Evolutionary conservation across 2,888 invertebrate species (phyloP), one percentile per base, ranked within the genome.

Genomic region (Altica lythri): DNA sequence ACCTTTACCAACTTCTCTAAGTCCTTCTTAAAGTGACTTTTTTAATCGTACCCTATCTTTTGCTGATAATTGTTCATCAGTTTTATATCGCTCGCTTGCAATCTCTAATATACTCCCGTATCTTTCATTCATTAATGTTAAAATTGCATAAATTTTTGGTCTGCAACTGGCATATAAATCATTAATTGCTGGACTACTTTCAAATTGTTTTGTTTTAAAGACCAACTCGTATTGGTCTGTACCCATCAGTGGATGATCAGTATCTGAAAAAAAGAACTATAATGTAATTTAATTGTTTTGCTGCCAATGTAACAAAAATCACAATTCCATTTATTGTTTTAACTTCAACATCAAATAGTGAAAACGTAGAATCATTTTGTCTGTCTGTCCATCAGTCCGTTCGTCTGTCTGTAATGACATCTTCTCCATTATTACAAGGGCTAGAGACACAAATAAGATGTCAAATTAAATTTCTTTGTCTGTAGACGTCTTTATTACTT

Each of bases 91-190:
- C 25, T 78, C 72, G 35, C 72, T 72, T 0, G 73, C 72, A 10
- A 69, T 60, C 35, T 75, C 62, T 8, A 73, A 71, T 29, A 62
- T 68, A 1, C 73, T 69, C n/a, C 57, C 46, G 48, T 76, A 72
- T 22, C 69, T 62, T 9, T 67, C 63, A 25, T 68, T 63, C 4
- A 80, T 61, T 4, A 78, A 66, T 59, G 76, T 73, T 8, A 75
- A 53, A 40, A 81, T 69, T 8, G 75, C 72, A 57, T 78, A 78
- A 45, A 81, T 74, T 68, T 80, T 80, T 1, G 78, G 77, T 59
- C 79, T 67, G 18, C 72, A 72, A 32, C 79, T 78, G 2, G 74
- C 73, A 4, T 78, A 61, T 59, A 78, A 68, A 37, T 78, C 77
- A 1, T 69, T 64, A 16, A 76, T 63, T 2, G 76, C 65, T 4